Conservation (phyloP, 2,113 vertebrate species). For the Clarias macrocephalus region DNA sequence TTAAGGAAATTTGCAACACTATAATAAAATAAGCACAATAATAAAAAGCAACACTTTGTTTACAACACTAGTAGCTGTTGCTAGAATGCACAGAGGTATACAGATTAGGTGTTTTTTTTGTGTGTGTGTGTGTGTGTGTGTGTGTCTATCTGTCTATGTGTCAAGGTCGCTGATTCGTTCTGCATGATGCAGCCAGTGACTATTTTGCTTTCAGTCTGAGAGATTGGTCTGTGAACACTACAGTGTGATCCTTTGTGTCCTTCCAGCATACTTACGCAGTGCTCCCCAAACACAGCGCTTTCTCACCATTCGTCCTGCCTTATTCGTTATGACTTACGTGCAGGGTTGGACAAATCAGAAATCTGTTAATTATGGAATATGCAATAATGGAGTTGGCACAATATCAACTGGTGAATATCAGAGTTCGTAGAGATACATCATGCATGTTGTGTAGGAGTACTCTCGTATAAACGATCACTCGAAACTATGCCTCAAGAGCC, state of each 20-base stretch:
- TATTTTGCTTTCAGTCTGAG: slow-evolving; percentile 11
- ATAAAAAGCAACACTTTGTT: not conserved
- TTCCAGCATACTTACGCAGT: slow-evolving; percentile 22
- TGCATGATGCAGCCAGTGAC: slow-evolving; percentile 19
- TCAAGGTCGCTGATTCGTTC: not conserved
- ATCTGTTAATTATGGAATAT: slow-evolving; percentile 31
- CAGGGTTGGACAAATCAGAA: slow-evolving; percentile 9
- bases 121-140: no score
- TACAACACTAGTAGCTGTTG: not conserved
- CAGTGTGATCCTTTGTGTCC: slow-evolving; percentile 49
- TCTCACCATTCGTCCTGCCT: not conserved
- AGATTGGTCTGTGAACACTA: slow-evolving; percentile 39
- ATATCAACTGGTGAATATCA: not conserved
- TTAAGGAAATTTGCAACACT: not conserved
- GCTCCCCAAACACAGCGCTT: not conserved
- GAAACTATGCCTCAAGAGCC: not conserved
- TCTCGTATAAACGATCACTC: not conserved
- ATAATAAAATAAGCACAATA: not conserved
- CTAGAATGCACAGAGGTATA: not conserved
- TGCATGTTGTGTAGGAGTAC: not conserved
- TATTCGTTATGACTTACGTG: slow-evolving; percentile 8
- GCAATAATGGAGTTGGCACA: not conserved
- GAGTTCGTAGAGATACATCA: not conserved
- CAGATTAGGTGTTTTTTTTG: no score
- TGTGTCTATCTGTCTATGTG: not conserved